phyloP scores from a whole-genome alignment of 2,797 vertebrate genomes.

The Cryptoprocta ferox region DNA sequence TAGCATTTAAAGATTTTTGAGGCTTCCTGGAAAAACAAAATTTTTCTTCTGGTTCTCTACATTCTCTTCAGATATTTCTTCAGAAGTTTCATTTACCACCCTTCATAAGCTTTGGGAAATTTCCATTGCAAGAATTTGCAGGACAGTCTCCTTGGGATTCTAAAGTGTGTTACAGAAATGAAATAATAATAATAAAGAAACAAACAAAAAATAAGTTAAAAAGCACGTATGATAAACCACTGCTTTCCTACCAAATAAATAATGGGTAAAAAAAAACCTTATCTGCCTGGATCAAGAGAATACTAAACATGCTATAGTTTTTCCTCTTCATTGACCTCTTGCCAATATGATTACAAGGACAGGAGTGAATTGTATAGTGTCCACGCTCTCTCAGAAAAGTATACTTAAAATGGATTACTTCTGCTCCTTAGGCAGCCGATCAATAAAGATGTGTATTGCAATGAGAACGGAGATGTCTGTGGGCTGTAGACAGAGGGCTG shows the following conservation, averaged over 20 bases:
- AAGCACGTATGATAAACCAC: not conserved
- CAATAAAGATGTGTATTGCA: conserved; percentile 94
- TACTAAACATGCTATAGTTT: not conserved
- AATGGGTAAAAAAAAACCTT: not conserved
- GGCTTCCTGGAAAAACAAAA: not conserved
- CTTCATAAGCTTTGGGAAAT: not conserved
- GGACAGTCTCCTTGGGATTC: not conserved
- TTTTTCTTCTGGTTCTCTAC: not conserved
- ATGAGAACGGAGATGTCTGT: conserved; percentile 89
- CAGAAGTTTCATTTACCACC: not conserved
- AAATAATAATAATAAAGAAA: not conserved
- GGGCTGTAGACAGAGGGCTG: conserved; percentile 90
- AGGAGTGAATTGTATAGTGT: conserved; percentile 73
- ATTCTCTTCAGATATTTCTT: not conserved
- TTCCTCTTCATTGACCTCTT: conserved; percentile 80
- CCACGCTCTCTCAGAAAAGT: conserved; percentile 85
- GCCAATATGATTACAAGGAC: conserved; percentile 85
- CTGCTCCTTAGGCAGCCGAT: conserved; percentile 89
- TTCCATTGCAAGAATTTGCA: not conserved
- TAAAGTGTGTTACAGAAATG: not conserved
- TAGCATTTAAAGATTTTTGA: not conserved
- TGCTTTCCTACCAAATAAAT: conserved; percentile 58
- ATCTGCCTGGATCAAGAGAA: conserved; percentile 6
- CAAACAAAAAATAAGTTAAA: not conserved
- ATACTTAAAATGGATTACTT: conserved; percentile 96